Conservation (phyloP, 2,113 vertebrate genomes). For the Gallinago undulata region DNA sequence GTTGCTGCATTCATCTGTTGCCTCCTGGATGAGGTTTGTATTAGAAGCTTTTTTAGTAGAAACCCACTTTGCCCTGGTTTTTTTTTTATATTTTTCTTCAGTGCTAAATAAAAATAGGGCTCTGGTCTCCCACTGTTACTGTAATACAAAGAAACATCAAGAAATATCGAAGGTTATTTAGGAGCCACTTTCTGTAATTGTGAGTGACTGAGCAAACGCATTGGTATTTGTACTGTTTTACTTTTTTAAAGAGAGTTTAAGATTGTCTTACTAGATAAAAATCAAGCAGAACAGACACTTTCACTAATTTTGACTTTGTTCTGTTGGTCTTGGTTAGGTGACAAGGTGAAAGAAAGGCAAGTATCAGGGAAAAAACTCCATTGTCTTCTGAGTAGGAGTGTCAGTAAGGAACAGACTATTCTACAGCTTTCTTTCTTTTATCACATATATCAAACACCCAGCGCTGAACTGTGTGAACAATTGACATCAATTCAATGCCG, state of each 20-base stretch:
- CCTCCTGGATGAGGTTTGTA: not conserved
- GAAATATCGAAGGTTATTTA: constrained; percentile 7
- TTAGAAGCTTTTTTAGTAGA: not conserved
- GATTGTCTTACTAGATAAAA: constrained; percentile 33
- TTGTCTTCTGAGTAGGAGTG: not conserved
- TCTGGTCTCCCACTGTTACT: not conserved
- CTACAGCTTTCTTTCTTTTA: not conserved
- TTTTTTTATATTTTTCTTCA: not conserved
- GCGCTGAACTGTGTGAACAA: not conserved
- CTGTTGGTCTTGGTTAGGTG: not conserved
- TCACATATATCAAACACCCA: not conserved
- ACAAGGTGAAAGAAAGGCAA: constrained; percentile 33
- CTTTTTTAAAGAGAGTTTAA: not conserved
- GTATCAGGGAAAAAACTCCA: not conserved
- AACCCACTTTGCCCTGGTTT: not conserved
- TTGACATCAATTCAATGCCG: not conserved
- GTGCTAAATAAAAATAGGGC: not conserved
- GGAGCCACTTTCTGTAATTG: not conserved
- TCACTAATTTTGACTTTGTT: constrained; percentile 10
- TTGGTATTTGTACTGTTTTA: not conserved
- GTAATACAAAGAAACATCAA: not conserved
- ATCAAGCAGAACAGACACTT: not conserved
- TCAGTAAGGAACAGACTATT: not conserved
- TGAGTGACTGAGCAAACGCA: constrained; percentile 20
- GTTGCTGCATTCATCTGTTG: not conserved